Evolutionary conservation across 2,797 vertebrate species (phyloP), one percentile per base, ranked within the genome.

Genomic region (Pachyuromys duprasi): DNA sequence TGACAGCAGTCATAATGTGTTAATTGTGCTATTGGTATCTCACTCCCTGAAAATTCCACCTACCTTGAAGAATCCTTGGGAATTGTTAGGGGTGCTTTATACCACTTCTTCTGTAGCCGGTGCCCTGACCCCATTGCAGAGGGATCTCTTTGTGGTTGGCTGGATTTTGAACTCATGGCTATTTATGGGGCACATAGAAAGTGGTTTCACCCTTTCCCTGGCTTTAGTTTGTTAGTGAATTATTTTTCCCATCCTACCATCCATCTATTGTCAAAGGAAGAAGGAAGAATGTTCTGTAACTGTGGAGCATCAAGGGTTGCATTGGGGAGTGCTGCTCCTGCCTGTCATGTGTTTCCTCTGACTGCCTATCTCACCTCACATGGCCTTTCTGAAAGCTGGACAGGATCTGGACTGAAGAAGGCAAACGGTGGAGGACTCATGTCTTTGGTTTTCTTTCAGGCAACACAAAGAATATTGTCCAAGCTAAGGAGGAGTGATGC

Each of bases 361-460:
- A 76, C 76, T 42, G 11, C 22, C 9, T 0, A 1, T 24, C 0
- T 90, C 39, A 55, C 20, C 55, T 65, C 22, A 57, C 45, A 15
- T 69, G 36, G 69, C 84, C 39, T 53, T 79, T 87, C 72, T 45
- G n/a, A 76, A 83, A 57, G 26, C 63, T 28, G 75, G 57, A 83
- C 78, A 39, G 78, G 81, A 24, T 76, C 17, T 22, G 81, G 31
- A 90, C 42, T 62, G 42, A 70, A 75, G 86, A 60, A 14, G 82
- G 39, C 26, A 45, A 39, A 53, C n/a, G 1, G 39, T 12, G 60
- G 18, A 24, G n/a, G 72, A 39, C 70, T 93, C 65, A 24, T 36
- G 0, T 90, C 69, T 90, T 39, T 84, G 91, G 55, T 84, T 94
- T 95, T 95, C 80, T 69, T 95, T 67, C 86, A 94, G 91, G 95